Percentiles rank a stretch among this genome's conserved stretches.
Evolutionary conservation across 2,797 vertebrate genomes (phyloP).

Genomic region (Champsocephalus gunnari): DNA sequence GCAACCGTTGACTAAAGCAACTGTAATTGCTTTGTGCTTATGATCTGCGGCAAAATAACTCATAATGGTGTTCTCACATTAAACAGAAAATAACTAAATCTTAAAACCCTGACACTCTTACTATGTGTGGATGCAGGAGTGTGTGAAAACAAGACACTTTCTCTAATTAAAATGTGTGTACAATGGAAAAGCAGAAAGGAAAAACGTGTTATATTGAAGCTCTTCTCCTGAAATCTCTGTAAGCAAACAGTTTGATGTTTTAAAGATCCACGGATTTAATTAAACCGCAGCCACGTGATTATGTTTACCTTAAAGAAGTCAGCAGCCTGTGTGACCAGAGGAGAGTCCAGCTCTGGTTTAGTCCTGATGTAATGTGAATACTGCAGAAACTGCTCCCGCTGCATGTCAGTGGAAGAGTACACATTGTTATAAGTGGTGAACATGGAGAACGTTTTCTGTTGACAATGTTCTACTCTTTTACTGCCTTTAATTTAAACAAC

Average conservation of each 20-base stretch:
- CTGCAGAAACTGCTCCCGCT: slow-evolving; percentile 90
- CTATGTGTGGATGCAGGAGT: neutral
- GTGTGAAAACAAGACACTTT: neutral
- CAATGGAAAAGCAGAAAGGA: neutral
- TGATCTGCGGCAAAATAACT: slow-evolving; percentile 46
- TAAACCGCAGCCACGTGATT: accelerated
- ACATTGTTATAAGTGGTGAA: neutral
- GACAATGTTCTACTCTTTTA: neutral
- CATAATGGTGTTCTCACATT: neutral
- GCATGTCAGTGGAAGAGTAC: neutral
- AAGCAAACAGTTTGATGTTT: neutral
- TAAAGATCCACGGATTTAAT: neutral
- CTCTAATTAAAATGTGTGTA: slow-evolving; percentile 1
- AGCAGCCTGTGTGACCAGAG: slow-evolving; percentile 82
- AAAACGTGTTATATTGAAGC: neutral
- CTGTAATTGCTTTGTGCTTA: slow-evolving; percentile 68
- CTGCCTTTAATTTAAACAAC: neutral
- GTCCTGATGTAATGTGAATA: slow-evolving; percentile 91
- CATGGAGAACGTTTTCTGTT: accelerated
- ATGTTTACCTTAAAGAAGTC: slow-evolving; percentile 88
- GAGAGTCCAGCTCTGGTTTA: slow-evolving; percentile 86
- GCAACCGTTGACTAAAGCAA: slow-evolving; percentile 55
- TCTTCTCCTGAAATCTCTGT: neutral
- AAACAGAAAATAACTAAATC: slow-evolving; percentile 9
- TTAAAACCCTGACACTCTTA: neutral